These are phyloP conservation scores for Archips crataeganus DNA, from an alignment of 2,888 invertebrate species.

Conservation along the genomic window DNA sequence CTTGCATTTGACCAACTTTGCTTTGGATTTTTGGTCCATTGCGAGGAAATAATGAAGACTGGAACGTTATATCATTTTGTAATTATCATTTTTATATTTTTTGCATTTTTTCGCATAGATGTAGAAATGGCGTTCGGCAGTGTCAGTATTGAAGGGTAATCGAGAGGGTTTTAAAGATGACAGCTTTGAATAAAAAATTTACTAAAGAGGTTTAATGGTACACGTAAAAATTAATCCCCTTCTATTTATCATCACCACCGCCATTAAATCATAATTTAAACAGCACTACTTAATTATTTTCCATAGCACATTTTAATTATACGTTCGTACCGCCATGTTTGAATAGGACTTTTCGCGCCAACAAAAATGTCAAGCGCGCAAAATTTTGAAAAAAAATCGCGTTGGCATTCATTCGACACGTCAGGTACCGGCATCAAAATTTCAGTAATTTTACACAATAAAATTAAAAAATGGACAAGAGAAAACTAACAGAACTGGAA, in stretches of 20 bases:
- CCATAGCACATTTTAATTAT: no score
- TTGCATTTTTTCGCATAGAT: neutral
- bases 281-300: no score
- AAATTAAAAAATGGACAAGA: slow-evolving; percentile 43
- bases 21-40: slow-evolving; percentile 49
- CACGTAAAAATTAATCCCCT: no score
- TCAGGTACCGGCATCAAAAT: slow-evolving; percentile 18
- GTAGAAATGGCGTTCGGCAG: neutral
- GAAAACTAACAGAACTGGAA: slow-evolving; percentile 48
- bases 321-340: neutral
- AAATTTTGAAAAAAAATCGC: slow-evolving; percentile 5
- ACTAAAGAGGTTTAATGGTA: neutral
- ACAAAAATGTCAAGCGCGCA: neutral
- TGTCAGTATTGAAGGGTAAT: neutral
- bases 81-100: neutral
- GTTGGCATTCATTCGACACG: slow-evolving; percentile 8
- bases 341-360: neutral
- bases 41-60: slow-evolving; percentile 4
- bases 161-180: slow-evolving; percentile 1
- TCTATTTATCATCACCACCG: no score
- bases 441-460: slow-evolving; percentile 16
- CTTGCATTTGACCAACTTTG: slow-evolving; percentile 58
- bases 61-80: neutral
- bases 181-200: neutral
- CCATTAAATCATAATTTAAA: no score